A percentile compares a stretch with the other conserved stretches of the same genome.
phyloP scores from a whole-genome alignment of 1,140 invertebrate species.

The Heterodera schachtii region DNA sequence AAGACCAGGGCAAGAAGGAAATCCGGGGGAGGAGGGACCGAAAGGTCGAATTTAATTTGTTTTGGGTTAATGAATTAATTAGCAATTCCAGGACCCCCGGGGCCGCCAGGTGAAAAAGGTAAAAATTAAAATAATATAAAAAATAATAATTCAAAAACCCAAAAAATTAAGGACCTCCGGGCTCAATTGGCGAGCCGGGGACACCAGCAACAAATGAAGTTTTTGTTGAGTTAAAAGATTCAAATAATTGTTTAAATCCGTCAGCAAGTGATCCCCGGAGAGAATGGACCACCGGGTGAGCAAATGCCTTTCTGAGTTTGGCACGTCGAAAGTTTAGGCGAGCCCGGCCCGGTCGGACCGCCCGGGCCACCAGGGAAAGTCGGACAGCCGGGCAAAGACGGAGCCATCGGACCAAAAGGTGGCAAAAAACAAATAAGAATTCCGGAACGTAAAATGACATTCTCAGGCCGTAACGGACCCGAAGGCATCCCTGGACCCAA shows the following conservation, averaged over 20 bases:
- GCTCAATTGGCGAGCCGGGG: conserved; percentile 23
- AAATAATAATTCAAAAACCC: not conserved
- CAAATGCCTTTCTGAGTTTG: conserved; percentile 20
- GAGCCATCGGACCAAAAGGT: conserved; percentile 38
- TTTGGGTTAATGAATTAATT: too few species aligned
- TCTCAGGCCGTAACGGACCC: conserved; percentile 4
- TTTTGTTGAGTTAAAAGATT: not conserved
- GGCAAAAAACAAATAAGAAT: not conserved
- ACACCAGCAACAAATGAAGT: conserved; percentile 28
- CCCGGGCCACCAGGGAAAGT: conserved; percentile 33
- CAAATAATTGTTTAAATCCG: not conserved
- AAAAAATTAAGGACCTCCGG: conserved; percentile 1
- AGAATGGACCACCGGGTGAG: conserved; percentile 34
- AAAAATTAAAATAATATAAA: not conserved
- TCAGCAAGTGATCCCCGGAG: conserved; percentile 19
- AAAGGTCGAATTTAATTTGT: conserved; percentile 3
- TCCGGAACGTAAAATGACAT: too few species aligned
- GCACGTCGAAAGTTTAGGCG: too few species aligned
- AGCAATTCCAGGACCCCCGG: conserved; percentile 8
- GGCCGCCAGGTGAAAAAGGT: conserved; percentile 28
- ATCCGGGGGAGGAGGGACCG: conserved; percentile 39
- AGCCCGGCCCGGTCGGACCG: not conserved
- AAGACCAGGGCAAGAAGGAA: conserved; percentile 29
- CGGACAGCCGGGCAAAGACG: conserved; percentile 34
- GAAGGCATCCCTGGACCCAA: conserved; percentile 17